Conservation (phyloP, 1,140 invertebrate genomes). For the Pogonomyrmex barbatus region DNA sequence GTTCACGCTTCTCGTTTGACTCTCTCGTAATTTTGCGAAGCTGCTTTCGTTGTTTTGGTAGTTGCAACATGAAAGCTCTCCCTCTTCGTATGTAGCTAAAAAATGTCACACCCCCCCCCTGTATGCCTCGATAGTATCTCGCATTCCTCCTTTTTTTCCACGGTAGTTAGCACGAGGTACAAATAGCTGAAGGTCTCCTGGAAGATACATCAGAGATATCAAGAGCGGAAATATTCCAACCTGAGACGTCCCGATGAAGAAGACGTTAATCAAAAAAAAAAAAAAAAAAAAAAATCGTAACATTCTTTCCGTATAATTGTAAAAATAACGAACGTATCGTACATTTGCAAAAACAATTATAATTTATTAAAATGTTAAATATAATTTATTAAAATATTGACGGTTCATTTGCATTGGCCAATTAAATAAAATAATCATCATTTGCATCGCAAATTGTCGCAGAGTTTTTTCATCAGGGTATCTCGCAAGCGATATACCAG, state of each 20-base stretch:
- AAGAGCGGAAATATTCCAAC: constrained; percentile 2
- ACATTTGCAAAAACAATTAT: background rate
- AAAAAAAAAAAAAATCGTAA: background rate
- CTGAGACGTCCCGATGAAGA: background rate
- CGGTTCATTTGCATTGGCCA: background rate
- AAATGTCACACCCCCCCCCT: constrained; percentile 40
- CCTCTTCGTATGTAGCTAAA: constrained; percentile 55
- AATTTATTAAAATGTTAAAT: no score
- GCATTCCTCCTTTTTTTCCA: constrained; percentile 47
- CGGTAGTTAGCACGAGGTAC: constrained; percentile 56
- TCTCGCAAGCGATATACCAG: background rate
- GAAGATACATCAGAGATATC: constrained; percentile 21
- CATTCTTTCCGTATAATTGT: background rate
- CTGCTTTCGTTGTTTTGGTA: constrained; percentile 63
- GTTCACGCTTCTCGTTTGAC: constrained; percentile 61
- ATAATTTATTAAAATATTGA: background rate
- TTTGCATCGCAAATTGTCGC: background rate
- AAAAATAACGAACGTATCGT: background rate
- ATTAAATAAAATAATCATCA: background rate
- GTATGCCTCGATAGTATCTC: constrained; percentile 60
- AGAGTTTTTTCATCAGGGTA: constrained; percentile 18
- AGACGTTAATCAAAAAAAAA: background rate
- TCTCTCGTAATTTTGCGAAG: constrained; percentile 63
- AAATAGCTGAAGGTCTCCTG: constrained; percentile 16
- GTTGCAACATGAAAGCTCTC: constrained; percentile 61